Evolutionary conservation across 2,113 vertebrate genomes (phyloP).

Genomic region (Erinaceus europaeus): DNA sequence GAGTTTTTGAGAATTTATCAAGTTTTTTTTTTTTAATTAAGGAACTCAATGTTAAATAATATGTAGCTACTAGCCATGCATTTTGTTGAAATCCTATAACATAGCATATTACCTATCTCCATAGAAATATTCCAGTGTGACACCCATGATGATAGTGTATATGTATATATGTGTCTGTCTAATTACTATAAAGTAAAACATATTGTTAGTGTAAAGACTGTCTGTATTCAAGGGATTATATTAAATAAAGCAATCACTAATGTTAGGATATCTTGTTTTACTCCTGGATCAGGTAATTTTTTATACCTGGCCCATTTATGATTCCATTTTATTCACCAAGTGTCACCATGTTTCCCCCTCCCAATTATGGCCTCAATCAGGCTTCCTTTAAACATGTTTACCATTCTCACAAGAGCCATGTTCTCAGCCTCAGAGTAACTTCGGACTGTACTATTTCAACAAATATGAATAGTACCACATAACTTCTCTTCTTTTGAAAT

Average conservation of each 20-base stretch:
- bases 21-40: neutral
- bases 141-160: neutral
- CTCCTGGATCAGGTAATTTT: neutral
- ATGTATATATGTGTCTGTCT: neutral
- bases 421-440: too few species aligned
- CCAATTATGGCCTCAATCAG: too few species aligned
- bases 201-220: neutral
- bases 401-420: too few species aligned
- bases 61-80: neutral
- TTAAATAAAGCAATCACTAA: neutral
- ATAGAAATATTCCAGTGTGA: too few species aligned
- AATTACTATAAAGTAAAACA: neutral
- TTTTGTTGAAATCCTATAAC: neutral
- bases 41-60: neutral
- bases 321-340: too few species aligned
- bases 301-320: too few species aligned
- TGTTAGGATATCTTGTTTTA: neutral
- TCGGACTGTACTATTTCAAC: too few species aligned
- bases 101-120: neutral
- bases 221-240: neutral
- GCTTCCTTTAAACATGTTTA: too few species aligned
- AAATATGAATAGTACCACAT: too few species aligned
- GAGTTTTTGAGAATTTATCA: neutral
- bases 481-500: too few species aligned
- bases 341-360: too few species aligned